A percentile compares a stretch with the other conserved stretches of the same genome.
Conservation (phyloP, 2,113 vertebrate genomes). For the Clarias magur region DNA sequence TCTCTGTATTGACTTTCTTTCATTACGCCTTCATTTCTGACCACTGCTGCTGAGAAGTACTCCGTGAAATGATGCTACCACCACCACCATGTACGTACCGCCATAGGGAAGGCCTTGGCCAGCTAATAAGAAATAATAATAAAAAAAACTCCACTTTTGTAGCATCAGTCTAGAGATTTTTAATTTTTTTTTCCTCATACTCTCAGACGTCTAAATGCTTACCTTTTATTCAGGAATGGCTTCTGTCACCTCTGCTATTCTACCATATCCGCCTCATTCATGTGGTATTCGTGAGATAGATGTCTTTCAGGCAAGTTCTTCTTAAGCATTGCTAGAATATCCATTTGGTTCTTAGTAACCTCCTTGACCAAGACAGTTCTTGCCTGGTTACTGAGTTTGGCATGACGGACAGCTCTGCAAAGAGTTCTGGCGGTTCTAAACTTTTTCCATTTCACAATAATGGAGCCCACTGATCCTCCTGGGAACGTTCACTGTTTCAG, state of each 20-base stretch:
- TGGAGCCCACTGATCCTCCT: not conserved
- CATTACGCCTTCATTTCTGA: not conserved
- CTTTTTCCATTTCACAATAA: not conserved
- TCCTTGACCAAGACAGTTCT: not conserved
- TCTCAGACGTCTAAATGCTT: not conserved
- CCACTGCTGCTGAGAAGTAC: not conserved
- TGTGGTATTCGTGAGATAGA: not conserved
- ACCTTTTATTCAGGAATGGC: not conserved
- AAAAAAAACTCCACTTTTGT: not conserved
- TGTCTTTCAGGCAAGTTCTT: not conserved
- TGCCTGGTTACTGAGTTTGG: not conserved
- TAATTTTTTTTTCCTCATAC: not conserved
- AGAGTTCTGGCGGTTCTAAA: not conserved
- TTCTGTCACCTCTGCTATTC: not conserved
- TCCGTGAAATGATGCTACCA: not conserved
- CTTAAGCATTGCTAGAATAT: not conserved
- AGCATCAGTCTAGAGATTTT: not conserved
- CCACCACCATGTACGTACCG: not conserved
- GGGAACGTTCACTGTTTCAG: not conserved
- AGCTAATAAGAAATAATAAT: not conserved
- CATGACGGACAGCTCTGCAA: not conserved
- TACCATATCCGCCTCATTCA: not conserved
- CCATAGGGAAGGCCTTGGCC: not conserved
- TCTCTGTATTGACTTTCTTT: not conserved
- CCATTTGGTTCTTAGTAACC: not conserved